phyloP scores from a whole-genome alignment of 2,888 invertebrate genomes.

The Oxycera nigricornis region DNA sequence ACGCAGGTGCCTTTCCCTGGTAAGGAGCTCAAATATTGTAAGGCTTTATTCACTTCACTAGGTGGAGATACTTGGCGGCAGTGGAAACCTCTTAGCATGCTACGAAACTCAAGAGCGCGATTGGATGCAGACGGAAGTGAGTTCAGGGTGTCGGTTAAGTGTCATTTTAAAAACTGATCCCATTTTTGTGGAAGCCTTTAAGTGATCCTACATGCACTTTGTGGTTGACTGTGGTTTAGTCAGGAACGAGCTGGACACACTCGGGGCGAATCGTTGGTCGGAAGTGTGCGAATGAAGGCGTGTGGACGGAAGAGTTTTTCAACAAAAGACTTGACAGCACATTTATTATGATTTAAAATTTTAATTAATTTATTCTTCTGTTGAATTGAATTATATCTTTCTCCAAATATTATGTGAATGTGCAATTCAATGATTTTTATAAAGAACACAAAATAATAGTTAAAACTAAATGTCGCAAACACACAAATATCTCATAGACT shows the following conservation, averaged over 20 bases:
- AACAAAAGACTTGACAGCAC: too few species aligned
- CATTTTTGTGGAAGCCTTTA: constrained; percentile 25
- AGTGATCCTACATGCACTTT: constrained; percentile 18
- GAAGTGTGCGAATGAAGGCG: background rate
- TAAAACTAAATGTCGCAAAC: too few species aligned
- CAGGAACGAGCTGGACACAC: constrained; percentile 33
- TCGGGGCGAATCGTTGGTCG: constrained; percentile 6
- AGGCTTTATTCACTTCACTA: constrained; percentile 14
- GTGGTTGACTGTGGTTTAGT: constrained; percentile 18
- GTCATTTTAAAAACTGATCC: background rate
- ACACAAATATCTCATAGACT: too few species aligned
- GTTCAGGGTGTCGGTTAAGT: constrained; percentile 10
- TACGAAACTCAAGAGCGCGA: constrained; percentile 8
- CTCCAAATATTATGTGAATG: too few species aligned
- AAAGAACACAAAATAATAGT: too few species aligned
- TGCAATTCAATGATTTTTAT: too few species aligned
- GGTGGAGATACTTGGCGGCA: background rate
- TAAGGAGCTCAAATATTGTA: constrained; percentile 2
- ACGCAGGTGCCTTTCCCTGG: constrained; percentile 29
- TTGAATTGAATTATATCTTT: too few species aligned
- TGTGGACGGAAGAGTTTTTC: background rate
- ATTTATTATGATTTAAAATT: too few species aligned
- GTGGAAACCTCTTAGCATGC: constrained; percentile 7
- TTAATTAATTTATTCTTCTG: too few species aligned
- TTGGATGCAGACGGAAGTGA: constrained; percentile 24